phyloP scores from a whole-genome alignment of 2,113 vertebrate genomes.

The Herpailurus yagouaroundi region DNA sequence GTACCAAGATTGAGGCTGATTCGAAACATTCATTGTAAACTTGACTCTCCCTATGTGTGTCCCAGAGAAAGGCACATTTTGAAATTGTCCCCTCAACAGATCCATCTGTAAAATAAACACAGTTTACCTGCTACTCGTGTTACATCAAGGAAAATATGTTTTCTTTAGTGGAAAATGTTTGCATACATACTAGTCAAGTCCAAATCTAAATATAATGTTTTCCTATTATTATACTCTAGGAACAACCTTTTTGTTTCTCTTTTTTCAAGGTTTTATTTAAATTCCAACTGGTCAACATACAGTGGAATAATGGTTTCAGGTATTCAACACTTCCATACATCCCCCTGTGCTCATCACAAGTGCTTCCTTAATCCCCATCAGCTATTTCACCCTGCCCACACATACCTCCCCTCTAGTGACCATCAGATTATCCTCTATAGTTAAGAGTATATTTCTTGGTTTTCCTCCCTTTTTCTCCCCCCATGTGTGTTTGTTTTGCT shows the following conservation, averaged over 20 bases:
- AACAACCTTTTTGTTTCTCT: background rate
- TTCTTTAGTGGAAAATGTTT: background rate
- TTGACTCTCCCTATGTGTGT: background rate
- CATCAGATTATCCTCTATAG: background rate
- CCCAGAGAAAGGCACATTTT: conserved; percentile 3
- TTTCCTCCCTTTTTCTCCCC: background rate
- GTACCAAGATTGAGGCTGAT: background rate
- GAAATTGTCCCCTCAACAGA: background rate
- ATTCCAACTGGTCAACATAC: background rate
- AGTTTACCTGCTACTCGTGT: background rate
- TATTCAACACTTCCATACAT: background rate
- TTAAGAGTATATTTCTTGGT: background rate
- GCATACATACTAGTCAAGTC: background rate
- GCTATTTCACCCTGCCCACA: background rate
- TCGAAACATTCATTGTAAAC: background rate
- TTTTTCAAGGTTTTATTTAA: background rate
- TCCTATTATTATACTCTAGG: background rate
- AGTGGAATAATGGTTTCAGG: background rate
- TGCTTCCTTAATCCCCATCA: background rate
- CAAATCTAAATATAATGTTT: background rate
- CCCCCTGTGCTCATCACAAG: background rate
- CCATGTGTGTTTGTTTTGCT: background rate
- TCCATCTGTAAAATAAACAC: background rate
- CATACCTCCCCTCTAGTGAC: background rate
- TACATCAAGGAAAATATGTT: background rate